A percentile compares a stretch with the other conserved stretches of the same genome.
Conservation (phyloP, 2,888 invertebrate genomes). For the Caenorhabditis japonica region DNA sequence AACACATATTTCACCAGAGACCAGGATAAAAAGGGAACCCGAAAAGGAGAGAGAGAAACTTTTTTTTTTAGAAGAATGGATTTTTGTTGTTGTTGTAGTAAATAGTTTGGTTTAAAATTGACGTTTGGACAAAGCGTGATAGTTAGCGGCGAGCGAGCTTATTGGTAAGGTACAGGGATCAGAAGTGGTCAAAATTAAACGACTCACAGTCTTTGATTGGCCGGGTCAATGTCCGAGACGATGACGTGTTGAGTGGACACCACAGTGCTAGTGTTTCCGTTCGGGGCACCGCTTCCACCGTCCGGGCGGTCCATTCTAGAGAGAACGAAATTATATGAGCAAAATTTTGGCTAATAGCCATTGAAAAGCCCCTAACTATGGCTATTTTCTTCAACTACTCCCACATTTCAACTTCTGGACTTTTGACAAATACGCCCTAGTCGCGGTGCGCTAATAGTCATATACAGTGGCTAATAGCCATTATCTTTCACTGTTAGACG, state of each 20-base stretch:
- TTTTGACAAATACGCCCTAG: no score
- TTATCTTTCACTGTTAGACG: no score
- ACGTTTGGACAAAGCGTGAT: constrained; percentile 54
- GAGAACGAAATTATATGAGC: not conserved
- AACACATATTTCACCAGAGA: not conserved
- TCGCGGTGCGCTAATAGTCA: no score
- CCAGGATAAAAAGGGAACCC: no score
- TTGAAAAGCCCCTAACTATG: no score
- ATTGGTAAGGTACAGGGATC: no score
- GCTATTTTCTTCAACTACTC: no score
- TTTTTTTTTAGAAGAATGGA: not conserved
- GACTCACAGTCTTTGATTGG: constrained; percentile 64
- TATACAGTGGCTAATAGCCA: no score
- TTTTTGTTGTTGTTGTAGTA: not conserved
- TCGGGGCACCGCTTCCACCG: constrained; percentile 38
- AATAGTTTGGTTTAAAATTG: constrained; percentile 18
- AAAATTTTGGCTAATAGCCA: no score
- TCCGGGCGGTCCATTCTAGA: constrained; percentile 54
- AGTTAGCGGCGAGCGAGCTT: constrained; percentile 14
- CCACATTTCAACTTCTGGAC: no score
- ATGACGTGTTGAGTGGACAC: constrained; percentile 47
- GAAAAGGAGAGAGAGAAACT: not conserved
- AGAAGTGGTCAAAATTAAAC: no score
- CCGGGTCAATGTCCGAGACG: constrained; percentile 53
- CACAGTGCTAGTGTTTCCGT: constrained; percentile 37